Percentiles rank a stretch among this genome's conserved stretches.
Conservation (phyloP, 2,113 vertebrate species). For the Trogon surrucura region DNA sequence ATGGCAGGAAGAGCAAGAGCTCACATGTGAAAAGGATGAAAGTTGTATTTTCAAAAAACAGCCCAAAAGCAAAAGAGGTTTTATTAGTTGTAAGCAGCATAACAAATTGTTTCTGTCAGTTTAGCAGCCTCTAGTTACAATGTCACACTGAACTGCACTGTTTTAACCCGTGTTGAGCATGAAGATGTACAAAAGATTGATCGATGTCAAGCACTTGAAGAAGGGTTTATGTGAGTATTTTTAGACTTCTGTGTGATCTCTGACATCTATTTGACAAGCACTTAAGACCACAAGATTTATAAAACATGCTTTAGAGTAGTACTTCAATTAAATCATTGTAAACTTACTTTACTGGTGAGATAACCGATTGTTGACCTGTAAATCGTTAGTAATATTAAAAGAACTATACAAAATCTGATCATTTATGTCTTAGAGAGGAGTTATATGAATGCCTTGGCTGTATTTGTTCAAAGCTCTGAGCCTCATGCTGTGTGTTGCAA, state of each 20-base stretch:
- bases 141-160: not conserved
- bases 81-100: conserved; percentile 19
- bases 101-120: conserved; percentile 41
- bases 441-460: not conserved
- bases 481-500: not conserved
- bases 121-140: not conserved
- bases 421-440: not conserved
- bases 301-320: not conserved
- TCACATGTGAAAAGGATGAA: not conserved
- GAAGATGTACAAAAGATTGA: conserved; percentile 17
- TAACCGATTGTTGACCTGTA: not conserved
- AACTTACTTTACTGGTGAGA: not conserved
- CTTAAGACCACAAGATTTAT: conserved; percentile 25
- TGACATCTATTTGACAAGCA: conserved; percentile 11
- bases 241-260: not conserved
- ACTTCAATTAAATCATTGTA: not conserved
- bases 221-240: conserved; percentile 2
- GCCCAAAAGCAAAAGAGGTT: not conserved
- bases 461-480: not conserved
- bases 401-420: not conserved
- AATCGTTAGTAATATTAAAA: not conserved
- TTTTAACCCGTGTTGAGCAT: not conserved
- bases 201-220: not conserved
- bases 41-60: conserved; percentile 1
- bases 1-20: not conserved